Evolutionary conservation across 2,113 vertebrate genomes (phyloP).

Genomic region (Vulpes lagopus): DNA sequence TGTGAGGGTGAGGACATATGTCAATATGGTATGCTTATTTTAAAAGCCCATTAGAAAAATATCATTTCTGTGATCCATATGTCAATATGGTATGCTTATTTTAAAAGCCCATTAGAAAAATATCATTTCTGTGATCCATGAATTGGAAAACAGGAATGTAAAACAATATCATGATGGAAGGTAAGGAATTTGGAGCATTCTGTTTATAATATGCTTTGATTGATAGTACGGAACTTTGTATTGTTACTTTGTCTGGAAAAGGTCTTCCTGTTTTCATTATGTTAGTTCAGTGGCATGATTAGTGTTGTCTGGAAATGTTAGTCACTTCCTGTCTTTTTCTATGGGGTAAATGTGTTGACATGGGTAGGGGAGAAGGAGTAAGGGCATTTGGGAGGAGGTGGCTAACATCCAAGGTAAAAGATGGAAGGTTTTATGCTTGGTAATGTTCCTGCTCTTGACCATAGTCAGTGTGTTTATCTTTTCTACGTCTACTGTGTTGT

Average conservation of each 20-base stretch:
- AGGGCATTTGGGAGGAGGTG: not conserved
- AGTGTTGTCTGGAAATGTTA: conserved; percentile 84
- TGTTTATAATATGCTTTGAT: conserved; percentile 62
- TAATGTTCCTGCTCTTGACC: not conserved
- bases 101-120: not conserved
- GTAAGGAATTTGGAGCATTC: conserved; percentile 69
- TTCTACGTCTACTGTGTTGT: not conserved
- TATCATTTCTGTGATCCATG: not conserved
- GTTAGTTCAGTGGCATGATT: conserved; percentile 75
- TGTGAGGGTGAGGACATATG: not conserved
- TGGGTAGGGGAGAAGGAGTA: conserved; percentile 37
- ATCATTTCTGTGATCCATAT: not conserved
- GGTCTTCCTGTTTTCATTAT: conserved; percentile 88
- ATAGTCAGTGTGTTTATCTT: not conserved
- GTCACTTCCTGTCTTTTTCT: conserved; percentile 88
- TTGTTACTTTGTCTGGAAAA: conserved; percentile 80
- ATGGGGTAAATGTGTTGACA: conserved; percentile 70
- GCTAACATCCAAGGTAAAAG: conserved; percentile 14
- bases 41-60: not conserved
- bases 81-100: not conserved
- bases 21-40: not conserved
- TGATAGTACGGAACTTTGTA: conserved; percentile 63
- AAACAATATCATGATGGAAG: conserved; percentile 45
- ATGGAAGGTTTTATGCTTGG: not conserved
- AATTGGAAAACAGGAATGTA: conserved; percentile 34